Conservation (phyloP, 92 coral and sea anemone genomes). For the Actinernus sp. region DNA sequence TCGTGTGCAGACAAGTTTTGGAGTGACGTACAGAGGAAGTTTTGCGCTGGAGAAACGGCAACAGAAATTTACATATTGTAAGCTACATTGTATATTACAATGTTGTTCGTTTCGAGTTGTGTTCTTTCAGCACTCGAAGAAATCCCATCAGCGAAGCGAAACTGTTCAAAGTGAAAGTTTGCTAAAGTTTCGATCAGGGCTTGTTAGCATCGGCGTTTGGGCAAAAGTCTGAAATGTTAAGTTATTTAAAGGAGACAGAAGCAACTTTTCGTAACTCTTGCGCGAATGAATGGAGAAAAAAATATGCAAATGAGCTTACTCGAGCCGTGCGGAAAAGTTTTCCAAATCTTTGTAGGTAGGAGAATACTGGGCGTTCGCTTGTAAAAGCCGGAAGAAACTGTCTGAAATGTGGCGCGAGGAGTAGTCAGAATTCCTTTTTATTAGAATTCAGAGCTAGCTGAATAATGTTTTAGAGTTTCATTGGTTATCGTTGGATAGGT, state of each 20-base stretch:
- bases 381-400: conserved; percentile 2
- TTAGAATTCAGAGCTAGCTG: background rate
- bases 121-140: conserved; percentile 20
- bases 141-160: conserved; percentile 10
- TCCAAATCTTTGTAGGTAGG: conserved; percentile 57
- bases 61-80: conserved; percentile 36
- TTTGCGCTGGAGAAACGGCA: conserved; percentile 12
- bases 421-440: background rate
- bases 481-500: too few relatives aligned
- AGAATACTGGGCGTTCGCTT: conserved; percentile 12
- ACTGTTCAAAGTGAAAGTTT: conserved; percentile 36
- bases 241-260: conserved; percentile 27
- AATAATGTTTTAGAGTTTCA: conserved; percentile 14
- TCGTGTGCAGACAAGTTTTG: conserved; percentile 38
- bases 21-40: conserved; percentile 17
- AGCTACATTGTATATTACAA: conserved; percentile 37
- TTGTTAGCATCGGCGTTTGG: background rate
- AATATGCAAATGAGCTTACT: conserved; percentile 54
- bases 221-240: conserved; percentile 5
- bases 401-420: background rate
- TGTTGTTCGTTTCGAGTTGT: conserved; percentile 34
- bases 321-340: conserved; percentile 76
- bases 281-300: conserved; percentile 85
- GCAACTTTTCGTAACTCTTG: conserved; percentile 24
- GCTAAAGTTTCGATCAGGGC: conserved; percentile 27